A percentile compares a stretch with the other conserved stretches of the same genome.
Conservation (phyloP, 2,113 vertebrate genomes). For the Cyphomyrus plagiostoma region DNA sequence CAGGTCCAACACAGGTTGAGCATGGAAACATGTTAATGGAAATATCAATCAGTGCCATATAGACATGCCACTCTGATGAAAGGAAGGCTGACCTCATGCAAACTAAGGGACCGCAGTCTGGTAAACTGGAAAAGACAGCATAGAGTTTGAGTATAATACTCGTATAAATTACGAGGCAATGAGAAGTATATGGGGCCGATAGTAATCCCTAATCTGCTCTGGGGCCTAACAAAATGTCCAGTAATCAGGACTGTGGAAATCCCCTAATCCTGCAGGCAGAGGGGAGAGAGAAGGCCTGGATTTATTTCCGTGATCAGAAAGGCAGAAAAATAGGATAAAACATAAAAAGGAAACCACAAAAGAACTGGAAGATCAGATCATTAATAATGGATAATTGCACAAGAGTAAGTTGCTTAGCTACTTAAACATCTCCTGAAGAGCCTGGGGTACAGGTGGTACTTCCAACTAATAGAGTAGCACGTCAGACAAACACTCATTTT, state of each 20-base stretch:
- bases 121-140: not conserved
- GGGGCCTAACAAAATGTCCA: constrained; percentile 32
- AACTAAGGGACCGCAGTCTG: not conserved
- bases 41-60: not conserved
- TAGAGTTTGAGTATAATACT: constrained; percentile 4
- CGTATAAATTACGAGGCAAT: constrained; percentile 14
- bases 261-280: constrained; percentile 23
- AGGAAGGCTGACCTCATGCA: not conserved
- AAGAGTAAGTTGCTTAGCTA: not conserved
- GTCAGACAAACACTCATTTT: not conserved
- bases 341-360: not conserved
- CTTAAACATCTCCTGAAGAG: not conserved
- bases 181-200: not conserved
- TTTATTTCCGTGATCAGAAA: constrained; percentile 9
- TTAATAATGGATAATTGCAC: not conserved
- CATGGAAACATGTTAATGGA: not conserved
- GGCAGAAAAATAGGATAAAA: not conserved
- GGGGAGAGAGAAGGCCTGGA: constrained; percentile 1
- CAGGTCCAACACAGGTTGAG: not conserved
- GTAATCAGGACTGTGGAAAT: constrained; percentile 36
- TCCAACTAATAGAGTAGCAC: not conserved
- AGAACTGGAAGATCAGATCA: not conserved
- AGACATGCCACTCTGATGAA: not conserved
- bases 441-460: not conserved
- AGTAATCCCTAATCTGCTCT: too few species aligned